Evolutionary conservation across 2,888 invertebrate species (phyloP), one percentile per base, ranked within the genome.

Genomic region (Eugnorisma glareosa): DNA sequence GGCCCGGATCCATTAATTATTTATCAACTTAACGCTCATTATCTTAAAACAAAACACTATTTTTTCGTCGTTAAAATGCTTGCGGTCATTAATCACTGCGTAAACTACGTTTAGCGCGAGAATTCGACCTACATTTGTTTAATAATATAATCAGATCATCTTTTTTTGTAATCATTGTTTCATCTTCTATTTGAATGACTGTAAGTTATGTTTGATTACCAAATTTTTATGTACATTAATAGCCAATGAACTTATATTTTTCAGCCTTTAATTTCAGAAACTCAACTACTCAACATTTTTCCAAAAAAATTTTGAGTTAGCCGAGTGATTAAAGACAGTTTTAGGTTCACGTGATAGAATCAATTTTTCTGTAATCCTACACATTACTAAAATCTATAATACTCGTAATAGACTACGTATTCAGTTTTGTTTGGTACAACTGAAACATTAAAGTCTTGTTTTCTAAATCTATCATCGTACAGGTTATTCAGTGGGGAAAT

Each of bases 21-120:
- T 93, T 93, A 93, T 92, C 91, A 92, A 92, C 91, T 94, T 93
- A 94, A 92, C 93, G 94, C 93, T 94, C 93, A 93, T 94, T 95
- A 94, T 93, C 93, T 91, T 86, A 90, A 91, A 93, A 94, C 93
- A 94, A 94, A 94, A 94, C 92, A 92, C 91, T 90, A 91, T 92
- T 93, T 91, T 93, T 93, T 92, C 89, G 90, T 91, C 92, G 91
- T 93, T 90, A 89, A 87, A 92, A 91, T 87, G 85, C 90, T 90
- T 86, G 81, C 79, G 84, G 86, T 93, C 93, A 95, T 94, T 94
- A 94, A 95, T 95, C 94, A 94, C 89, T 71, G 81, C 72, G 86
- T 85, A 87, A 86, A 77, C 75, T 78, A 86, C 86, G 85, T 83
- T 88, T 85, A 84, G 81, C 79, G 82, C 84, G 71, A 85, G 82